A percentile compares a stretch with the other conserved stretches of the same genome.
Conservation (phyloP, 2,888 invertebrate genomes). For the Tenthredo notha region DNA sequence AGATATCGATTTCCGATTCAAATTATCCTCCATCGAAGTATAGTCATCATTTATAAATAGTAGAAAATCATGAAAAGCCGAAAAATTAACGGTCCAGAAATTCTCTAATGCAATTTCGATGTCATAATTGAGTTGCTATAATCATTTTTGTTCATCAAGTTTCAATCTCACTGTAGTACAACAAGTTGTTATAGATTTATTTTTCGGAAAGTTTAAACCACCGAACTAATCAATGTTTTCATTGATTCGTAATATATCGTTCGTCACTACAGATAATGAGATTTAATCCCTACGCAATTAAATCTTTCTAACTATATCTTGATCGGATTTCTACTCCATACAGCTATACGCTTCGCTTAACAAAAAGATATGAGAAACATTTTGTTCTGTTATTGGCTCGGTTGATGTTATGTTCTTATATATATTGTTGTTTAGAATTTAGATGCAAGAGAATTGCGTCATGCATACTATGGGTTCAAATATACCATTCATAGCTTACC, state of each 20-base stretch:
- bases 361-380: conserved; percentile 35
- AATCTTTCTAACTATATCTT: conserved; percentile 44
- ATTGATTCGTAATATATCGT: conserved; percentile 52
- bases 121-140: no score
- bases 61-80: not conserved
- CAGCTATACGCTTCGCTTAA: conserved; percentile 10
- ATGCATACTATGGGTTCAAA: not conserved
- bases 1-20: not conserved
- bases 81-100: not conserved
- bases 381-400: not conserved
- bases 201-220: not conserved
- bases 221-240: conserved; percentile 39
- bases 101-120: no score
- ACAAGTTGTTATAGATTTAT: not conserved
- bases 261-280: conserved; percentile 54
- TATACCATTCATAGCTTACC: not conserved
- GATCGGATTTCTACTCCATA: conserved; percentile 15
- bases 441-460: not conserved
- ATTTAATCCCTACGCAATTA: conserved; percentile 44
- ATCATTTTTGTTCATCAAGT: not conserved
- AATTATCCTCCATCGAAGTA: not conserved
- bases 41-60: not conserved
- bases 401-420: not conserved
- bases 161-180: not conserved
- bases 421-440: conserved; percentile 6